phyloP scores from a whole-genome alignment of 2,113 vertebrate species.

The Melanotaenia duboulayi region DNA sequence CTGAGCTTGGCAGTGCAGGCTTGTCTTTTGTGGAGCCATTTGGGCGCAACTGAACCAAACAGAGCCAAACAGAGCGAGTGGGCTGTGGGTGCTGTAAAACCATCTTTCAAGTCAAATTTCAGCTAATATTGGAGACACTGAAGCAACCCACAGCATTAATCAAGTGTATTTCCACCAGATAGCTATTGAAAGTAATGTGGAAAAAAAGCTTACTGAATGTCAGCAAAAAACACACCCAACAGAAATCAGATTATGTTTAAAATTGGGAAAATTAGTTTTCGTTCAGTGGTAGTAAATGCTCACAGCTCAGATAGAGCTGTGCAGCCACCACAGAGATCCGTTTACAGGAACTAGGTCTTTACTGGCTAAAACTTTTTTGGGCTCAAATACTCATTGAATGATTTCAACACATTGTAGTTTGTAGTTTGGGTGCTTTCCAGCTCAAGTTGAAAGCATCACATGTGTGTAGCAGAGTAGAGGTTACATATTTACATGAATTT shows the following conservation, averaged over 20 bases:
- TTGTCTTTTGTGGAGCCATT: constrained; percentile 48
- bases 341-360: constrained; percentile 23
- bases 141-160: constrained; percentile 28
- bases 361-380: constrained; percentile 5
- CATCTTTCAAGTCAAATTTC: constrained; percentile 30
- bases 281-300: constrained; percentile 16
- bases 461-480: neutral
- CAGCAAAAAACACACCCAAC: constrained; percentile 34
- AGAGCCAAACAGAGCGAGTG: constrained; percentile 47
- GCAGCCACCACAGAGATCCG: constrained; percentile 18
- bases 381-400: neutral
- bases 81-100: constrained; percentile 33
- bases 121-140: constrained; percentile 34
- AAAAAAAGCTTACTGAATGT: constrained; percentile 36
- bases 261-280: constrained; percentile 34
- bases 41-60: constrained; percentile 38
- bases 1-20: constrained; percentile 48
- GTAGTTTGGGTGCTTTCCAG: neutral
- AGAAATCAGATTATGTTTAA: constrained; percentile 45
- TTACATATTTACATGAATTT: neutral
- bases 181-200: constrained; percentile 4
- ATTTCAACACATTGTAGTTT: constrained; percentile 10
- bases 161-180: constrained; percentile 21
- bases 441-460: too few species aligned
- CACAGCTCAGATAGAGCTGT: neutral